These are phyloP conservation scores for Aldabrachelys gigantea DNA, from an alignment of 2,113 vertebrate species.

Conservation along the genomic window DNA sequence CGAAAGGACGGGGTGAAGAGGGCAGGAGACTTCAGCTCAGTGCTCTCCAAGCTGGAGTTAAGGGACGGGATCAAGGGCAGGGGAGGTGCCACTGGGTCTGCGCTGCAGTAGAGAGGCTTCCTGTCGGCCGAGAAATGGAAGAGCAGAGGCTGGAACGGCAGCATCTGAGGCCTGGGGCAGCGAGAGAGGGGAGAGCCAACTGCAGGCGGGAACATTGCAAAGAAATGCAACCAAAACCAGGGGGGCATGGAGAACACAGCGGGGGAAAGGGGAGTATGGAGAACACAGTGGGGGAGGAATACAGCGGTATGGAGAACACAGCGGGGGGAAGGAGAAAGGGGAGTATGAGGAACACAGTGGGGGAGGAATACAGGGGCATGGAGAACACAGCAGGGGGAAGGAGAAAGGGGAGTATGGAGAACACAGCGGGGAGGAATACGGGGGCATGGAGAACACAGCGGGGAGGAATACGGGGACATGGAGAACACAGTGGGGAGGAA, in stretches of 20 bases:
- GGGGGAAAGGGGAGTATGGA: not conserved
- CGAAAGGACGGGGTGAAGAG: not conserved
- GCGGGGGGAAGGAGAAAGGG: not conserved
- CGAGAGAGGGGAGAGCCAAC: constrained; percentile 1
- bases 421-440: not conserved
- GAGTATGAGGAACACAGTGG: not conserved
- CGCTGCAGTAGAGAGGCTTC: constrained; percentile 69
- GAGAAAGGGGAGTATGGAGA: not conserved
- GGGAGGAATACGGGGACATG: not conserved
- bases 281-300: not conserved
- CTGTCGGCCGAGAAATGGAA: constrained; percentile 66
- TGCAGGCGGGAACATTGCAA: constrained; percentile 5
- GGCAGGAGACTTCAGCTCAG: not conserved
- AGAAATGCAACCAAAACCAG: not conserved
- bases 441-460: not conserved
- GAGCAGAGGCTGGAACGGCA: constrained; percentile 37
- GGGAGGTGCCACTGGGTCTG: constrained; percentile 26
- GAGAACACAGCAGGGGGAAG: not conserved
- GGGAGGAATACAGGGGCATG: not conserved
- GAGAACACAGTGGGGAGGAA: too few relatives aligned
- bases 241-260: not conserved
- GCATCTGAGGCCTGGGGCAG: not conserved
- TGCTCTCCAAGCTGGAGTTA: not conserved
- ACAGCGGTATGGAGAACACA: not conserved
- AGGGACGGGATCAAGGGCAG: not conserved